Evolutionary conservation across 2,888 invertebrate species (phyloP).

Genomic region (Scaptomyza tumidula): DNA sequence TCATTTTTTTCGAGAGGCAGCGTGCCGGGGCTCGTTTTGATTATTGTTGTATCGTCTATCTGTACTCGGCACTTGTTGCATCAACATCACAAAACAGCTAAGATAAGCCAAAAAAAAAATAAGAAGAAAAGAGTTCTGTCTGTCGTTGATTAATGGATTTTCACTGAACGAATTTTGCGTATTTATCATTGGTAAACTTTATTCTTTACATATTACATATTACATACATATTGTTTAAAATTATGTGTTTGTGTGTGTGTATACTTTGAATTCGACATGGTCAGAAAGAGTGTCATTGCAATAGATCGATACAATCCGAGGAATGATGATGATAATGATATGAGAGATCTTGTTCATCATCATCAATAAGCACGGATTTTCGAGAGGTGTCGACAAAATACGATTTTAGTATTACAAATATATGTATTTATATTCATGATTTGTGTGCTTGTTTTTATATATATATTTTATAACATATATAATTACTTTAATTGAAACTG

Average conservation of each 20-base stretch:
- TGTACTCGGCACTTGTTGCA: conserved; percentile 5
- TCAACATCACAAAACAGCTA: conserved; percentile 57
- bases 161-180: conserved; percentile 25
- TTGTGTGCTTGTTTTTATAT: conserved; percentile 2
- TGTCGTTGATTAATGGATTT: conserved; percentile 60
- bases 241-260: conserved; percentile 43
- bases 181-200: conserved; percentile 78
- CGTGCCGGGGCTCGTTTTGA: conserved; percentile 18
- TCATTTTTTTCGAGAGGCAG: conserved; percentile 37
- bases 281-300: conserved; percentile 38
- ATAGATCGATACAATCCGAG: conserved; percentile 3
- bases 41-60: conserved; percentile 15
- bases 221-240: conserved; percentile 64
- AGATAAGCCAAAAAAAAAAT: conserved; percentile 38
- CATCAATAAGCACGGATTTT: background rate
- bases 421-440: conserved; percentile 2
- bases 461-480: background rate
- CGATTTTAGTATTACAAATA: conserved; percentile 24
- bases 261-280: conserved; percentile 52
- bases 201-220: conserved; percentile 73
- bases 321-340: conserved; percentile 2
- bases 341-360: background rate
- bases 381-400: conserved; percentile 16
- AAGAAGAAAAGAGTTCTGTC: background rate
- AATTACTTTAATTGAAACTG: conserved; percentile 27